Evolutionary conservation across 2,888 invertebrate species (phyloP), one percentile per base, ranked within the genome.

Genomic region (Eupithecia subfuscata): DNA sequence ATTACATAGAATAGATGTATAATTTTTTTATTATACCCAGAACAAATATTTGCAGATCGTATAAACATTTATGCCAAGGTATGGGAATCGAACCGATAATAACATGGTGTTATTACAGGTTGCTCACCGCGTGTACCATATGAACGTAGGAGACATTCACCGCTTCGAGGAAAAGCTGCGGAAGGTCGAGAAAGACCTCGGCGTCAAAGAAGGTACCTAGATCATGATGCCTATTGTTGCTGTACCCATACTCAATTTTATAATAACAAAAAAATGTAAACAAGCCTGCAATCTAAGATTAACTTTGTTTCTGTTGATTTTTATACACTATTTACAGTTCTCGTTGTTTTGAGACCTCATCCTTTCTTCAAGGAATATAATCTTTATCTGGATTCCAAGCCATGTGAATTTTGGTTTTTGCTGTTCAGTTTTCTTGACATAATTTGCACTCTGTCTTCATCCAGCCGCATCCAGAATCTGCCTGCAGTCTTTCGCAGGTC

Each of bases 151-250:
- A 0, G 97, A 98, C 86, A 96, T 97, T 43, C 96, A 97, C 73
- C 96, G 97, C 81, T 98, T 99, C 90, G 99, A 99, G 91, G 97
- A 97, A 84, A 98, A 98, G 91, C 92, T 99, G 43, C 95, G 99
- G 45, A 97, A 97, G 82, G 97, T 97, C 0, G 99, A 99, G 91
- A 95, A 96, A 73, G 96, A 95, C 60, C 92, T 99, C 60, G 98
- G 98, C 18, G 97, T 99, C 69, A 95, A 95, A 85, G 96, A 97
- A 88, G 98, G 97, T 93, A 71, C 22, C n/a, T 34, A 34, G n/a
- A 60, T 22, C 22, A 4, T 14, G 14, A 60, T 60, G 34, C 3
- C 64, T 64, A 30, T 64, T 34, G 34, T 48, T n/a, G 11, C 52
- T 56, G 22, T 22, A 22, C 52, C n/a, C n/a, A n/a, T n/a, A 43